These are phyloP conservation scores for Periplaneta americana DNA, from an alignment of 1,140 invertebrate genomes.

Conservation along the genomic window DNA sequence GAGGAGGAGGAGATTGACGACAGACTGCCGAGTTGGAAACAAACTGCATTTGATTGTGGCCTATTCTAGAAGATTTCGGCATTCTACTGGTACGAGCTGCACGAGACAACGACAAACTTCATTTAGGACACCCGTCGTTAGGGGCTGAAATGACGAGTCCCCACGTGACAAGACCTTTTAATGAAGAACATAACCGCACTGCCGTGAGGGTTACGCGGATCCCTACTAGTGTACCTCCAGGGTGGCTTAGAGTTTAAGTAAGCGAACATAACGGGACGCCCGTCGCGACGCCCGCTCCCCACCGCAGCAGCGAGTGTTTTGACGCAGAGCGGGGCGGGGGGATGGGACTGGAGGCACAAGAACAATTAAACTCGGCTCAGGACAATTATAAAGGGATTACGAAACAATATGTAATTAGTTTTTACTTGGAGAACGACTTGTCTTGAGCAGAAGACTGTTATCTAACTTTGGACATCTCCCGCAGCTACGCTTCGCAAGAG, in stretches of 20 bases:
- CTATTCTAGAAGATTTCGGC: too few species aligned
- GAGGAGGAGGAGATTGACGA: too few species aligned
- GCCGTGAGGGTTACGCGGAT: neutral
- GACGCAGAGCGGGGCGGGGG: neutral
- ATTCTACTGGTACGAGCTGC: too few species aligned
- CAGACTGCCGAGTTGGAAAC: too few species aligned
- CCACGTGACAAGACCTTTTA: too few species aligned
- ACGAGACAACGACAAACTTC: too few species aligned
- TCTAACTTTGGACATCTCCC: neutral
- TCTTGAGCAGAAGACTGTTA: neutral
- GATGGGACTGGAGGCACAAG: neutral
- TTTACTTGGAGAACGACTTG: neutral
- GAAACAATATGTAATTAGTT: slow-evolving; percentile 16
- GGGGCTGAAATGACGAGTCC: too few species aligned
- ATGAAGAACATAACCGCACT: too few species aligned
- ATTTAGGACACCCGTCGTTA: too few species aligned
- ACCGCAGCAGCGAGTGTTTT: neutral
- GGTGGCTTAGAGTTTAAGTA: neutral
- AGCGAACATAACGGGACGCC: neutral
- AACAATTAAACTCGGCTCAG: slow-evolving; percentile 18
- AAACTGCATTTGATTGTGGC: too few species aligned
- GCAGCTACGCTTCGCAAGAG: neutral
- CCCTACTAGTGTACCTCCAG: neutral
- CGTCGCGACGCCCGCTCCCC: neutral
- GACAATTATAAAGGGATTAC: slow-evolving; percentile 18